Base-by-base conservation (phyloP, 2,888 invertebrate genomes). In the Sussaba pulchella region DNA sequence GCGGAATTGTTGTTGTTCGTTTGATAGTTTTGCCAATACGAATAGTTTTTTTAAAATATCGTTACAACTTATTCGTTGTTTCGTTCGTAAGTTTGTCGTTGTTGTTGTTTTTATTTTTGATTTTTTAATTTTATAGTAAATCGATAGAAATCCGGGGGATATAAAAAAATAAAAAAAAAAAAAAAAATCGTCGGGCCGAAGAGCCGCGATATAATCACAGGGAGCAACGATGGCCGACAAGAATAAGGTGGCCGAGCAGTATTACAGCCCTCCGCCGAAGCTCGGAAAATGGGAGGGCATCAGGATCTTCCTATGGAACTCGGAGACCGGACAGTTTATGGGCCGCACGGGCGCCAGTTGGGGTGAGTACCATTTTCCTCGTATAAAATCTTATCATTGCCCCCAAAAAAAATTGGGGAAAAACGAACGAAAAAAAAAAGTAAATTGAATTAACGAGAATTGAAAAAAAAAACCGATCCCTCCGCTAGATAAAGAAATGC, bases 341-440 rank as follows among this genome's bases (percentile, higher is more conserved):
- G 98, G 98, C 88, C 95, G 98, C 88, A 98, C 98, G 83, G 98
- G 97, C 88, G 94, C 96, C 91, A 98, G 98, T 93, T 99, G 99
- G 99, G 97, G 98, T 98, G 92, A 97, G 98, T 96, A 19, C 14
- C 21, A 6, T 41, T 36, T 14, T 71, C 66, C 12, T 52, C 31
- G 4, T 6, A 6, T 31, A 31, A 31, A 26, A 41, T 36, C n/a
- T 67, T 9, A 31, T 6, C 31, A 2, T 6, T 6, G 2, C 31
- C 31, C 31, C 31, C 31, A 31, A 31, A 31, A 31, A 5, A 6
- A 10, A 36, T 19, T 12, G 19, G 19, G 5, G 21, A 19, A 9
- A 50, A n/a, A n/a, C n/a, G n/a, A n/a, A n/a, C n/a, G n/a, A n/a
- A 24, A 24, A 45, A 41, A 47, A 12, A 17, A 14, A 10, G 21